Evolutionary conservation across 2,888 invertebrate genomes (phyloP).

Genomic region (Neoitamus cyanurus): DNA sequence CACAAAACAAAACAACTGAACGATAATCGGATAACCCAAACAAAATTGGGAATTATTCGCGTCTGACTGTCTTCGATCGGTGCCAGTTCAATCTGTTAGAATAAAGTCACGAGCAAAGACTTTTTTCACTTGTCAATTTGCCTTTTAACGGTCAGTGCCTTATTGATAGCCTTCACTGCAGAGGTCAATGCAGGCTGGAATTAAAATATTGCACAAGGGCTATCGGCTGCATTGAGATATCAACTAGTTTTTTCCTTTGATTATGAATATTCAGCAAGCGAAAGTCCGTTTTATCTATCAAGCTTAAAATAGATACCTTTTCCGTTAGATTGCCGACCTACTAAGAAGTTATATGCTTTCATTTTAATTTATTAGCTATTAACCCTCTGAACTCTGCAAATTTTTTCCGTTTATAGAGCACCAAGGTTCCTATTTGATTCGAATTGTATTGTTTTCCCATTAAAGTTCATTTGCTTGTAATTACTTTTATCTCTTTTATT

Average conservation of each 20-base stretch:
- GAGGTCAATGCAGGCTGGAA: not conserved
- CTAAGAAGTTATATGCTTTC: not conserved
- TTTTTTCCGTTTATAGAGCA: not conserved
- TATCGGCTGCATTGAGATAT: not conserved
- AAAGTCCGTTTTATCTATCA: not conserved
- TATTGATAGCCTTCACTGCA: not conserved
- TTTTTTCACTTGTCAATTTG: too few relatives aligned
- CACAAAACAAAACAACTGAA: too few relatives aligned
- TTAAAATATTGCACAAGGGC: not conserved
- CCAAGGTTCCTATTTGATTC: too few relatives aligned
- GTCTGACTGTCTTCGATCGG: too few relatives aligned
- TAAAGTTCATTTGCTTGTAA: too few relatives aligned
- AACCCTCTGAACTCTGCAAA: not conserved
- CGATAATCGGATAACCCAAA: too few relatives aligned
- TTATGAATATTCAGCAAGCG: not conserved
- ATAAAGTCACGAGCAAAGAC: too few relatives aligned
- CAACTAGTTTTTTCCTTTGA: not conserved
- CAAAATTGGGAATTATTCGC: too few relatives aligned
- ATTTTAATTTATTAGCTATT: not conserved
- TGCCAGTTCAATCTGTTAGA: too few relatives aligned
- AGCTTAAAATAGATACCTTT: not conserved
- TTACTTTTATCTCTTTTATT: too few relatives aligned
- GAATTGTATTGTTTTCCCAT: too few relatives aligned
- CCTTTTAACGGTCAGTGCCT: not conserved
- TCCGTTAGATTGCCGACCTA: not conserved